These are phyloP conservation scores for Macrobrachium rosenbergii DNA, from an alignment of 1,140 invertebrate species.

Conservation along the genomic window DNA sequence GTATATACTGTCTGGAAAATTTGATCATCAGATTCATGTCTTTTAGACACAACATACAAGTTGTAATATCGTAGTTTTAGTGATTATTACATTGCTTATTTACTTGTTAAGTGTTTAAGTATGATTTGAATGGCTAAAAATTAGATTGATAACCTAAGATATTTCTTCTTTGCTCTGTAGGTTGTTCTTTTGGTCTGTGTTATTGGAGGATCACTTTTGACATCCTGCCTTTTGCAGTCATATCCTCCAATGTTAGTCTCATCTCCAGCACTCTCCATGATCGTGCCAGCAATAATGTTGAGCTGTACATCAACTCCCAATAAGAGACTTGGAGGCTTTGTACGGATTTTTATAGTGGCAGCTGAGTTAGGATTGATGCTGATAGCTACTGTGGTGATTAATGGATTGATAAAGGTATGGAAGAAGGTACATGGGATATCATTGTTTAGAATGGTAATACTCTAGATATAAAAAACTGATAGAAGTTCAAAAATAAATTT, in stretches of 20 bases:
- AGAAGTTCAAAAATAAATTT: no score
- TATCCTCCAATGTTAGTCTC: constrained; percentile 43
- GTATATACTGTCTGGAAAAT: no score
- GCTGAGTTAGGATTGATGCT: constrained; percentile 39
- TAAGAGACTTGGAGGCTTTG: not conserved
- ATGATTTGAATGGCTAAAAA: no score
- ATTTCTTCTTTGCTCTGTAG: not conserved
- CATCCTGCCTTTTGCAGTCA: constrained; percentile 23
- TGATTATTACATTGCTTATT: no score
- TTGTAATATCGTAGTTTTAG: no score
- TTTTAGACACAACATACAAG: no score
- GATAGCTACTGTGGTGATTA: constrained; percentile 43
- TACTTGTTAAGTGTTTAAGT: no score
- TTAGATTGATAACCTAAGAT: no score
- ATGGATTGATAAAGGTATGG: constrained; percentile 43
- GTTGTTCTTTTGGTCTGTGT: constrained; percentile 23
- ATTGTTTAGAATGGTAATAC: not conserved
- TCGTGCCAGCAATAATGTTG: constrained; percentile 28
- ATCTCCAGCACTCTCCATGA: constrained; percentile 50
- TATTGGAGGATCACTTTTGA: constrained; percentile 14
- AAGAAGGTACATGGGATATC: not conserved
- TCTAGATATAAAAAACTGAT: no score
- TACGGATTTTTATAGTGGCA: constrained; percentile 19
- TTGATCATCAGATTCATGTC: no score
- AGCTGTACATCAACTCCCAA: not conserved